Evolutionary conservation across 2,888 invertebrate species (phyloP).

Genomic region (Lasioglossum marginatum): DNA sequence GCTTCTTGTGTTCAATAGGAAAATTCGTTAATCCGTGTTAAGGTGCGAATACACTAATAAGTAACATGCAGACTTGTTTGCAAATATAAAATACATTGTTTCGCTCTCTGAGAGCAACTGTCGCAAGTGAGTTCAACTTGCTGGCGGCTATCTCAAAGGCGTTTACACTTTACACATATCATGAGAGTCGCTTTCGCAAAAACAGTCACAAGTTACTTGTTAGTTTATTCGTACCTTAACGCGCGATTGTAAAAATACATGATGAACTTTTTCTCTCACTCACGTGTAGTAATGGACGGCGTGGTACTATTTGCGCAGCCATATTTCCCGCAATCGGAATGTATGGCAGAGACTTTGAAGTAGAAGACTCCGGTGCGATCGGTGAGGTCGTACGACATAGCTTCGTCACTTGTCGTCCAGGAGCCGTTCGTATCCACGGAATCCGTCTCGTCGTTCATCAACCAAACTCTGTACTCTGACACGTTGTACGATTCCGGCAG

Average conservation of each 20-base stretch:
- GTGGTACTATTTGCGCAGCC: slow-evolving; percentile 80
- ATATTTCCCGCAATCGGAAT: slow-evolving; percentile 74
- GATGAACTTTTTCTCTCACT: slow-evolving; percentile 39
- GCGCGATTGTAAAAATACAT: neutral
- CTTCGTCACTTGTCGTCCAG: slow-evolving; percentile 46
- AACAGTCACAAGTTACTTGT: neutral
- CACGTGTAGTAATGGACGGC: slow-evolving; percentile 80
- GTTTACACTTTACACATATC: no score
- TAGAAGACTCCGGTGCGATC: slow-evolving; percentile 77
- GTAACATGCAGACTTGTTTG: neutral
- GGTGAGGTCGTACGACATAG: slow-evolving; percentile 74
- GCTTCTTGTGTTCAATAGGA: slow-evolving; percentile 69
- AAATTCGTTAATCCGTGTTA: neutral
- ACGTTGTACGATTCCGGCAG: slow-evolving; percentile 78
- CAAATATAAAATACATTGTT: neutral
- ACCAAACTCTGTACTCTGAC: slow-evolving; percentile 78
- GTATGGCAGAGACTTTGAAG: slow-evolving; percentile 80
- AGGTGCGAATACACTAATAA: neutral
- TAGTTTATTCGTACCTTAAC: neutral
- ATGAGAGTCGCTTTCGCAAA: neutral
- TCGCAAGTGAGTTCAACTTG: no score
- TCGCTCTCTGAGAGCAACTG: no score
- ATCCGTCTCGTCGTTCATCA: slow-evolving; percentile 77
- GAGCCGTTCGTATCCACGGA: slow-evolving; percentile 57
- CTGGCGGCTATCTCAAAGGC: no score